These are phyloP conservation scores for Lasioglossum leucozonium DNA, from an alignment of 2,888 invertebrate genomes.

Conservation along the genomic window DNA sequence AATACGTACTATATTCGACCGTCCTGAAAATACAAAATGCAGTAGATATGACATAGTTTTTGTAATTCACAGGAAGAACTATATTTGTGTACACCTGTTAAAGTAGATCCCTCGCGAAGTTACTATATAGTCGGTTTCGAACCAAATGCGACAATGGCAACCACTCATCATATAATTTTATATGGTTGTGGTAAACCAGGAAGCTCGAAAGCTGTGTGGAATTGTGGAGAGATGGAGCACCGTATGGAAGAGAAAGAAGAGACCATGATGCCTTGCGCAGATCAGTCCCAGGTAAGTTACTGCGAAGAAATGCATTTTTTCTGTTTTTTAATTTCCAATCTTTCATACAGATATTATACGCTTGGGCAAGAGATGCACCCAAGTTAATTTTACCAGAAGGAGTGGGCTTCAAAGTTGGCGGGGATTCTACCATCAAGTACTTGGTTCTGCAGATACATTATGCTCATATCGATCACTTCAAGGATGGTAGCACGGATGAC, in stretches of 20 bases:
- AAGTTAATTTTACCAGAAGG: constrained; percentile 91
- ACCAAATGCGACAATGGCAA: constrained; percentile 95
- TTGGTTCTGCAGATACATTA: constrained; percentile 98
- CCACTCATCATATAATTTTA: constrained; percentile 96
- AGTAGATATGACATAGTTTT: neutral
- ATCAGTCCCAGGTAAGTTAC: constrained; percentile 89
- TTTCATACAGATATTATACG: constrained; percentile 91
- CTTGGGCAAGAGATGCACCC: constrained; percentile 97
- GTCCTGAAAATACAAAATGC: neutral
- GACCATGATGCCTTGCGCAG: constrained; percentile 90
- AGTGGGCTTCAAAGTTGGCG: constrained; percentile 97
- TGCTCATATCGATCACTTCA: constrained; percentile 87
- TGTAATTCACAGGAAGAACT: constrained; percentile 91
- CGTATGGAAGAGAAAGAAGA: constrained; percentile 74
- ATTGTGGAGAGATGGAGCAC: constrained; percentile 96
- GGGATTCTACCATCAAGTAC: constrained; percentile 92
- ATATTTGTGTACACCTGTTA: constrained; percentile 96
- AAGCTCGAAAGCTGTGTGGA: constrained; percentile 90
- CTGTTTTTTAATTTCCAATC: neutral
- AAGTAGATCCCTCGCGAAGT: constrained; percentile 90
- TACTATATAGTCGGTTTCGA: constrained; percentile 96
- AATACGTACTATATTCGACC: neutral
- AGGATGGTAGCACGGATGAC: constrained; percentile 91
- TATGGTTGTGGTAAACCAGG: constrained; percentile 95
- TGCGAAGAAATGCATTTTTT: neutral